These are phyloP conservation scores for Apis florea DNA, from an alignment of 1,140 invertebrate genomes.

Conservation along the genomic window DNA sequence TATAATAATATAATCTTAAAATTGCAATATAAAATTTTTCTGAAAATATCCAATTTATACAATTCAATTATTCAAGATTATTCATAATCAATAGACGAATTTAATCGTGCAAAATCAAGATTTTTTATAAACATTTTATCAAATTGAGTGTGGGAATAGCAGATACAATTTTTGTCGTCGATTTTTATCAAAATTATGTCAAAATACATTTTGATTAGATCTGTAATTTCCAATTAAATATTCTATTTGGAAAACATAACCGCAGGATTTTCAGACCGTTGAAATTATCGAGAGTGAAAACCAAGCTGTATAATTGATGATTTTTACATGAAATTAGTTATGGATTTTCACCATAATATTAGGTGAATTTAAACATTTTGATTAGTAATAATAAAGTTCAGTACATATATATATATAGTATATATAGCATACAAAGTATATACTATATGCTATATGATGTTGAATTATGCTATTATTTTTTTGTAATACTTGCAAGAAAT, in stretches of 20 bases:
- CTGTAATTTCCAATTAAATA: neutral
- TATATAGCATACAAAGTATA: neutral
- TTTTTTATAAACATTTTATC: neutral
- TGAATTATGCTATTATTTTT: conserved; percentile 1
- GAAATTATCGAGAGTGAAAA: neutral
- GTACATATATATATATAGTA: neutral
- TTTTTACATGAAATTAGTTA: neutral
- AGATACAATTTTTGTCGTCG: neutral
- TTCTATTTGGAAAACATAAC: neutral
- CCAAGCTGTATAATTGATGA: conserved; percentile 9
- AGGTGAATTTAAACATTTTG: neutral
- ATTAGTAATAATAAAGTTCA: neutral
- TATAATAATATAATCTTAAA: neutral
- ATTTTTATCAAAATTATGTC: too few relatives aligned
- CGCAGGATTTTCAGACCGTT: neutral
- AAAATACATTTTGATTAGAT: neutral
- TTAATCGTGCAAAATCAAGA: neutral
- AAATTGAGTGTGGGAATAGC: neutral
- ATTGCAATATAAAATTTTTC: neutral
- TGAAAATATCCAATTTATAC: neutral
- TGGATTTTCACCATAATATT: neutral
- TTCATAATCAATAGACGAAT: neutral
- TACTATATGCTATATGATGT: conserved; percentile 8
- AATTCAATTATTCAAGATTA: neutral
- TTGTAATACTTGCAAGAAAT: conserved; percentile 1